These are phyloP conservation scores for Clinocottus analis DNA, from an alignment of 2,113 vertebrate species.

Conservation along the genomic window DNA sequence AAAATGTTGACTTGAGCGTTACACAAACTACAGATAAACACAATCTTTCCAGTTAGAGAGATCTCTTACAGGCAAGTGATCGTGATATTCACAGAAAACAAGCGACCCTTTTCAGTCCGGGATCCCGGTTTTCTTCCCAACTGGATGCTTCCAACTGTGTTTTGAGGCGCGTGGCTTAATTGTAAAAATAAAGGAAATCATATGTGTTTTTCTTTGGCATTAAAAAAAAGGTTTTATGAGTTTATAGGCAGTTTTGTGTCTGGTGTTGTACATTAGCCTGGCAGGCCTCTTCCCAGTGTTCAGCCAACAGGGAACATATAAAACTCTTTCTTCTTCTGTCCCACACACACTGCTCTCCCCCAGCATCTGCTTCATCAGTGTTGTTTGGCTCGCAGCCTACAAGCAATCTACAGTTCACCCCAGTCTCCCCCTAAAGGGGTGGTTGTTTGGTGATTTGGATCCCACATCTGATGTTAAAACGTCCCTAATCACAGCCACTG, in stretches of 20 bases:
- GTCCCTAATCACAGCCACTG: constrained; percentile 33
- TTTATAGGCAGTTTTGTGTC: neutral
- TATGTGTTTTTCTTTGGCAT: neutral
- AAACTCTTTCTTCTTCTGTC: neutral
- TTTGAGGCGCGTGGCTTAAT: neutral
- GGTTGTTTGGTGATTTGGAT: constrained; percentile 16
- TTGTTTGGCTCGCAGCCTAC: constrained; percentile 44
- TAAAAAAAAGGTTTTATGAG: neutral
- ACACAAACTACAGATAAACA: neutral
- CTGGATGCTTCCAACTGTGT: neutral
- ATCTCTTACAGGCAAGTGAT: neutral
- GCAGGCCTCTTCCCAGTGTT: neutral
- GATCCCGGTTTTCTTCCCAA: neutral
- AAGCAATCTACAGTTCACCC: constrained; percentile 33
- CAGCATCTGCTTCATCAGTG: constrained; percentile 47
- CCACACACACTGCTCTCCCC: neutral
- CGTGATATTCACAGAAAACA: neutral
- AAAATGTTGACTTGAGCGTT: neutral
- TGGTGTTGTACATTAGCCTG: constrained; percentile 3
- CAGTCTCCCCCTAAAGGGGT: constrained; percentile 26
- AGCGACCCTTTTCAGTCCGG: neutral
- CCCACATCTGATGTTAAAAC: constrained; percentile 40
- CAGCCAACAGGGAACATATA: neutral
- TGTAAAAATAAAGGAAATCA: neutral
- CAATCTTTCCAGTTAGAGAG: neutral